A percentile compares a stretch with the other conserved stretches of the same genome.
phyloP scores from a whole-genome alignment of 2,888 invertebrate species.

The Tuberolachnus salignus region DNA sequence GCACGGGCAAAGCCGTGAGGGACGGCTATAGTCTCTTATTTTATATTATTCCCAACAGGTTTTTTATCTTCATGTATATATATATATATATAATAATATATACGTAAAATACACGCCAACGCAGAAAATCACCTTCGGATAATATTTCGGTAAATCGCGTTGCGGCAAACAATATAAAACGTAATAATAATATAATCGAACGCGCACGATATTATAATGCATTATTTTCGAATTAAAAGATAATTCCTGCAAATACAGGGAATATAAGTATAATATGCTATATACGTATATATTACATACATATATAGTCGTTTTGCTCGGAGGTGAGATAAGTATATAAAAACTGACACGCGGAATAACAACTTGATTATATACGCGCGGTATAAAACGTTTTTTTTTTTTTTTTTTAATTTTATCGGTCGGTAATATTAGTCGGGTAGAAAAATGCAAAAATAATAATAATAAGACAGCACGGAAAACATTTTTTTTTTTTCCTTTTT shows the following conservation, averaged over 20 bases:
- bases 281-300: too few relatives aligned
- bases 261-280: too few relatives aligned
- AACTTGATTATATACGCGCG: constrained; percentile 36
- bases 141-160: constrained; percentile 15
- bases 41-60: too few relatives aligned
- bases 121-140: constrained; percentile 32
- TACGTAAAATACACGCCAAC: constrained; percentile 22
- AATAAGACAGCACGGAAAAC: constrained; percentile 34
- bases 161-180: constrained; percentile 16
- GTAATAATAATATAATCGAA: neutral
- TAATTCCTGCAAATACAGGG: too few relatives aligned
- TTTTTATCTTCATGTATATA: too few relatives aligned
- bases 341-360: constrained; percentile 38
- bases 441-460: constrained; percentile 20
- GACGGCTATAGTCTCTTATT: too few relatives aligned
- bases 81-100: too few relatives aligned
- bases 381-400: constrained; percentile 30
- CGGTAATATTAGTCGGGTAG: neutral
- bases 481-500: constrained; percentile 26
- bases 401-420: neutral
- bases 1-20: too few relatives aligned
- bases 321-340: constrained; percentile 22
- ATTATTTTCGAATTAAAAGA: constrained; percentile 24
- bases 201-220: neutral
- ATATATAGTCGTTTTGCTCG: constrained; percentile 10